These are phyloP conservation scores for Discoglossus pictus DNA, from an alignment of 2,797 vertebrate species.

Conservation along the genomic window DNA sequence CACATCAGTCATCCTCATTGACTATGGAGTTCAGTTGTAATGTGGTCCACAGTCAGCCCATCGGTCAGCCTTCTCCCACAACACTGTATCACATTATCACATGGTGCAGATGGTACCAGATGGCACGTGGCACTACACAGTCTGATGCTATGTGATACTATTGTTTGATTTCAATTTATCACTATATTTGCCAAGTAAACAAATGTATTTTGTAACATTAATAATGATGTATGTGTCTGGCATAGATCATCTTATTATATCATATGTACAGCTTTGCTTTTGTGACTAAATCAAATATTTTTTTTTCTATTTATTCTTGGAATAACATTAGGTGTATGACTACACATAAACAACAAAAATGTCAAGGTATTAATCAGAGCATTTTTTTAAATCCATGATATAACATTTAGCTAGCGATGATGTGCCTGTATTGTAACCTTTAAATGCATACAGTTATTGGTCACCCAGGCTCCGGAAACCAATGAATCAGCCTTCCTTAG, in stretches of 20 bases:
- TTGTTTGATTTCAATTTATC: too few species aligned
- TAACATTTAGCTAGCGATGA: constrained; percentile 33
- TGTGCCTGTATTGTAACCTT: constrained; percentile 29
- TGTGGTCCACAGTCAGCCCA: too few species aligned
- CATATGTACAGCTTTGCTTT: background rate
- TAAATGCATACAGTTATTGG: constrained; percentile 29
- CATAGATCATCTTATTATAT: background rate
- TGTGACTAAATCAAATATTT: constrained; percentile 2
- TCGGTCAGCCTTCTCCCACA: too few species aligned
- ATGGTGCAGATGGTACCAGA: too few species aligned
- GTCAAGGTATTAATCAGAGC: constrained; percentile 43
- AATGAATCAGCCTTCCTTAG: constrained; percentile 1
- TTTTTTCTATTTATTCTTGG: constrained; percentile 6
- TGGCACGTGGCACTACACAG: too few species aligned
- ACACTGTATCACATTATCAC: too few species aligned
- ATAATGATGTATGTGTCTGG: constrained; percentile 4
- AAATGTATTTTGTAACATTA: background rate
- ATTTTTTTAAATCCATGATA: constrained; percentile 39
- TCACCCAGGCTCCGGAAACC: constrained; percentile 2
- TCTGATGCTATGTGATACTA: too few species aligned
- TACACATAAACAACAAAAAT: constrained; percentile 37
- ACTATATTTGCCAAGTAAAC: background rate
- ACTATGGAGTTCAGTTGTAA: too few species aligned
- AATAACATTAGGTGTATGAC: constrained; percentile 28
- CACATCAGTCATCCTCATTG: too few species aligned